phyloP scores from a whole-genome alignment of 2,888 invertebrate species.

The Perizoma affinitatum region DNA sequence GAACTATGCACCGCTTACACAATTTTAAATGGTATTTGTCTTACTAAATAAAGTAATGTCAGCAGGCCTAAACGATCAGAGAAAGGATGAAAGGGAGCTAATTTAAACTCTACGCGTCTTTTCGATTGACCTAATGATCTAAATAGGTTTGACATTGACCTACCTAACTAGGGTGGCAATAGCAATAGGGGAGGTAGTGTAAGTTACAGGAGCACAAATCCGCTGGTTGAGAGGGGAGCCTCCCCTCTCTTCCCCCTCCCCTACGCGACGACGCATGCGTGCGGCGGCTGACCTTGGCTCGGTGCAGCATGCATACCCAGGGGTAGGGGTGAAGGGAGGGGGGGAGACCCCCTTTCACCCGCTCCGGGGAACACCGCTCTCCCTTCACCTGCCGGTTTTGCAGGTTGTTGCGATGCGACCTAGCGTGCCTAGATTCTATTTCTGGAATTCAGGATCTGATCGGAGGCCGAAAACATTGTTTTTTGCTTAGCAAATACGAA shows the following conservation, averaged over 20 bases:
- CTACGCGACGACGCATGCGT: conserved; percentile 69
- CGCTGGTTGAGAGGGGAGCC: conserved; percentile 37
- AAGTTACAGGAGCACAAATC: conserved; percentile 63
- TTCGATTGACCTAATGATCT: conserved; percentile 40
- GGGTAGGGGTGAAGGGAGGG: conserved; percentile 20
- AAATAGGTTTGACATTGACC: conserved; percentile 41
- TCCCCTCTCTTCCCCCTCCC: conserved; percentile 10
- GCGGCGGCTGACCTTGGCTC: conserved; percentile 79
- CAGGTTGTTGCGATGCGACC: conserved; percentile 73
- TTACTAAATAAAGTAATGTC: no score
- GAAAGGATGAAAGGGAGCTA: not conserved
- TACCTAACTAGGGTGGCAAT: conserved; percentile 37
- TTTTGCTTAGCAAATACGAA: conserved; percentile 13
- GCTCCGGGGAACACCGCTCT: conserved; percentile 59
- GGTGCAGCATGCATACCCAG: conserved; percentile 78
- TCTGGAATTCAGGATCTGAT: conserved; percentile 52
- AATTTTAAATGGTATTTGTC: conserved; percentile 1
- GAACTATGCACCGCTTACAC: conserved; percentile 40
- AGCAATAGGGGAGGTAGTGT: conserved; percentile 56
- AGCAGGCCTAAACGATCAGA: no score
- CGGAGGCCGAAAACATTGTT: conserved; percentile 19
- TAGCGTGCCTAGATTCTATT: conserved; percentile 75
- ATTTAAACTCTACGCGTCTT: conserved; percentile 18
- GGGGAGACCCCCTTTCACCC: conserved; percentile 40
- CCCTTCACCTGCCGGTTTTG: conserved; percentile 75